phyloP scores from a whole-genome alignment of 37 sponge, comb jelly and placozoan species.

The Ephydatia muelleri region DNA sequence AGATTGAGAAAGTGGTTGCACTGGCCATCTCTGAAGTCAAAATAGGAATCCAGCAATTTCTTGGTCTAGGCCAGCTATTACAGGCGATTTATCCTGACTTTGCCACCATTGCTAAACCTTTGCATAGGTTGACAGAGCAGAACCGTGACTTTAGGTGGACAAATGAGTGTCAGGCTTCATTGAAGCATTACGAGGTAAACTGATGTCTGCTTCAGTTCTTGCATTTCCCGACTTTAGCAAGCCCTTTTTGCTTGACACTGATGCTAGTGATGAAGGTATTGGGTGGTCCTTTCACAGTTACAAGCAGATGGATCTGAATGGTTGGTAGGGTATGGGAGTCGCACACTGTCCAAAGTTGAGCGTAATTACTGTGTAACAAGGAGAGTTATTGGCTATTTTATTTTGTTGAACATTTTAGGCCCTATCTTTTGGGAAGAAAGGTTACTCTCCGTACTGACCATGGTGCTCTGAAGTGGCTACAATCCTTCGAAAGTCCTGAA shows the following conservation, averaged over 20 bases:
- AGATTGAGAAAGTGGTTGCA: neutral
- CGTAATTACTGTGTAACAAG: too few species aligned
- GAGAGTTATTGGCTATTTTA: too few species aligned
- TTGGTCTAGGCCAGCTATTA: constrained; percentile 21
- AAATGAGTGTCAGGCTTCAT: constrained; percentile 10
- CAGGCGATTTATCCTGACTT: constrained; percentile 7
- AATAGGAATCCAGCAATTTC: constrained; percentile 25
- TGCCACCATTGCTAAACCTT: constrained; percentile 25
- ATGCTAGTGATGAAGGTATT: constrained; percentile 3
- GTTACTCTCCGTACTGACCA: constrained; percentile 10
- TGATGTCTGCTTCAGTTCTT: neutral
- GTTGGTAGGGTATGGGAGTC: neutral
- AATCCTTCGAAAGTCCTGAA: constrained; percentile 24
- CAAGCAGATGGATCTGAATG: too few species aligned
- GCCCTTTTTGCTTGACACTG: neutral
- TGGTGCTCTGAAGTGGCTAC: constrained; percentile 29
- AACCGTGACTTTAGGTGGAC: neutral
- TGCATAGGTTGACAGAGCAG: constrained; percentile 24
- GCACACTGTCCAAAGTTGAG: too few species aligned
- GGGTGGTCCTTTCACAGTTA: neutral
- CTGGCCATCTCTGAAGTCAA: constrained; percentile 18
- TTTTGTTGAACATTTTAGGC: too few species aligned
- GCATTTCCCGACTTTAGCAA: constrained; percentile 1
- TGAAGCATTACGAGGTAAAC: neutral
- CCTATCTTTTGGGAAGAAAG: too few species aligned